Evolutionary conservation across 2,888 invertebrate genomes (phyloP), one percentile per base, ranked within the genome.

Genomic region (Chirona hameri): DNA sequence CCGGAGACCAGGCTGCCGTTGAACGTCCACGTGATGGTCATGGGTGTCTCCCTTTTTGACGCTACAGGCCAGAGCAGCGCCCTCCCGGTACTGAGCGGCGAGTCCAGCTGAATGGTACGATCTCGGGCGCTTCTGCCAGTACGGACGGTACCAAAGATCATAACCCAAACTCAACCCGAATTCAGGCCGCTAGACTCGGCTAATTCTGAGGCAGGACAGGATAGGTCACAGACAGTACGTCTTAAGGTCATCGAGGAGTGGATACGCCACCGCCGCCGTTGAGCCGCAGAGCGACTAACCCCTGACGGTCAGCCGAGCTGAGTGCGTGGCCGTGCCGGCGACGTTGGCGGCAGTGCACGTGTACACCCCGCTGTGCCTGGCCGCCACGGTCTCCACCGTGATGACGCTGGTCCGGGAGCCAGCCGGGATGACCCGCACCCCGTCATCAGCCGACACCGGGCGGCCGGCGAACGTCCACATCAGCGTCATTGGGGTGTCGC

Each of bases 71-170:
- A 83, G 89, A 89, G 86, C 89, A 88, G 84, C 90, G 90, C 88
- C 89, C 94, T 94, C 9, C 94, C 94, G 83, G 93, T 93, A 87
- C 94, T 93, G 80, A 93, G 52, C 3, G 79, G 48, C 82, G 93
- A 93, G 84, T 93, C 93, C 86, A 94, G 87, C 91, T 91, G 87
- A 94, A 93, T 79, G 92, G 92, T 86, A 91, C 90, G 86, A 94
- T 92, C 90, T 92, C 92, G 83, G 93, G 93, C 85, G 91, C 81
- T 27, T 83, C 85, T 85, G 84, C 83, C 55, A 84, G 82, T 39
- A 48, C 48, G 48, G 9, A 12, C 48, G 48, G 48, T 10, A 12
- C 48, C 48, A 48, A 12, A 12, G 7, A 12, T 48, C 48, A 48
- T n/a, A n/a, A n/a, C n/a, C n/a, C n/a, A n/a, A n/a, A n/a, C n/a